Evolutionary conservation across 1,140 invertebrate species (phyloP).

Genomic region (Lasioglossum baleicum): DNA sequence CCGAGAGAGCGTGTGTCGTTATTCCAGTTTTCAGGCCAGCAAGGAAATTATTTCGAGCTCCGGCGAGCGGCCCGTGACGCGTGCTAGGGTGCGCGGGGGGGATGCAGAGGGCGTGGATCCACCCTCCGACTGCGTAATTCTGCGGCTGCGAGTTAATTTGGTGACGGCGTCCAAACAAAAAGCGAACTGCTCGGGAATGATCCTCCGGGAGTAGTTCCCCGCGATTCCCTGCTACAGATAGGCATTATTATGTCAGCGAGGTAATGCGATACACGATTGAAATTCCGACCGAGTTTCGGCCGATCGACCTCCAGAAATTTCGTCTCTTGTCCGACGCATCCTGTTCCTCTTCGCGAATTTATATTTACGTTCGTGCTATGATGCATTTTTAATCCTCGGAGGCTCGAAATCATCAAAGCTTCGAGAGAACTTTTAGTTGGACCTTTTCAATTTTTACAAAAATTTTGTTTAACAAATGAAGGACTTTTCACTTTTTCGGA

Average conservation of each 20-base stretch:
- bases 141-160: slow-evolving; percentile 9
- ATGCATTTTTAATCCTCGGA: too few species aligned
- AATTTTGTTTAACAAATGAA: too few species aligned
- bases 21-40: slow-evolving; percentile 19
- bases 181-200: background rate
- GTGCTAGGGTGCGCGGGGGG: background rate
- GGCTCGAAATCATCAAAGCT: too few species aligned
- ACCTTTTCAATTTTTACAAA: too few species aligned
- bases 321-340: too few species aligned
- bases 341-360: too few species aligned
- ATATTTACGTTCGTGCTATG: too few species aligned
- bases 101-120: background rate
- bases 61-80: background rate
- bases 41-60: slow-evolving; percentile 21
- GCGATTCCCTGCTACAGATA: background rate
- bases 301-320: too few species aligned
- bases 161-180: background rate
- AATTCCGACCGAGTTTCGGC: background rate
- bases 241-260: background rate
- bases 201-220: background rate
- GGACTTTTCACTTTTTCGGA: too few species aligned
- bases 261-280: background rate
- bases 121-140: background rate
- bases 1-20: background rate
- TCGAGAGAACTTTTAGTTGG: too few species aligned